phyloP scores from a whole-genome alignment of 2,888 invertebrate species.

The Nesidiocoris tenuis region DNA sequence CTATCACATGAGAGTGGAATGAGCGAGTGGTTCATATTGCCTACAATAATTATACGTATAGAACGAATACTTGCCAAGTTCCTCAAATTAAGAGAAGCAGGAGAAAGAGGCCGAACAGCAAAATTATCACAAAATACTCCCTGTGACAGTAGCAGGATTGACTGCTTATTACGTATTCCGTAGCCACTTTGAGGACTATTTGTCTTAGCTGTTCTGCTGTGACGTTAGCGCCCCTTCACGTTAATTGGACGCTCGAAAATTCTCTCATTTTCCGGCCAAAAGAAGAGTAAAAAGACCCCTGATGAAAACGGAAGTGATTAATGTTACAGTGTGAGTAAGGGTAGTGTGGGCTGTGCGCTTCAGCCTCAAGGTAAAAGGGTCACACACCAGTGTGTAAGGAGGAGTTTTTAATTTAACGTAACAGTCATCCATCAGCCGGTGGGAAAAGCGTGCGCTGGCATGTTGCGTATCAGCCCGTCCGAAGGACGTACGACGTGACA shows the following conservation, averaged over 20 bases:
- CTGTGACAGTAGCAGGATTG: background rate
- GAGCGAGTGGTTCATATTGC: no score
- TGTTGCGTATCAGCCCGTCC: background rate
- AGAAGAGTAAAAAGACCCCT: background rate
- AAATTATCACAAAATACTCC: background rate
- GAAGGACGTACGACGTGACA: background rate
- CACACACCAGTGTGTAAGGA: background rate
- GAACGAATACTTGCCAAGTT: no score
- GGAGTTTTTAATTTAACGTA: slow-evolving; percentile 31
- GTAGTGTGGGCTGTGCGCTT: background rate
- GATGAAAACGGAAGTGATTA: background rate
- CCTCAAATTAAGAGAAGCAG: no score
- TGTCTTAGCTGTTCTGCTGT: slow-evolving; percentile 1
- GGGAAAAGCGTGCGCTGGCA: slow-evolving; percentile 12
- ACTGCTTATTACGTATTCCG: slow-evolving; percentile 10
- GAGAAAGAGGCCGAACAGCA: background rate
- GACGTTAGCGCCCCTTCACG: background rate
- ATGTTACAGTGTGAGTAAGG: background rate
- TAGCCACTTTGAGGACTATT: slow-evolving; percentile 14
- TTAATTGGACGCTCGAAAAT: background rate
- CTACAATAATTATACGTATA: no score
- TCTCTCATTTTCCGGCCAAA: background rate
- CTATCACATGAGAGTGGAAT: no score
- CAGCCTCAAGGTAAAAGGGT: background rate
- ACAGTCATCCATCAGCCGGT: slow-evolving; percentile 34